phyloP scores from a whole-genome alignment of 1,140 invertebrate species.

The Drosophila mayri region DNA sequence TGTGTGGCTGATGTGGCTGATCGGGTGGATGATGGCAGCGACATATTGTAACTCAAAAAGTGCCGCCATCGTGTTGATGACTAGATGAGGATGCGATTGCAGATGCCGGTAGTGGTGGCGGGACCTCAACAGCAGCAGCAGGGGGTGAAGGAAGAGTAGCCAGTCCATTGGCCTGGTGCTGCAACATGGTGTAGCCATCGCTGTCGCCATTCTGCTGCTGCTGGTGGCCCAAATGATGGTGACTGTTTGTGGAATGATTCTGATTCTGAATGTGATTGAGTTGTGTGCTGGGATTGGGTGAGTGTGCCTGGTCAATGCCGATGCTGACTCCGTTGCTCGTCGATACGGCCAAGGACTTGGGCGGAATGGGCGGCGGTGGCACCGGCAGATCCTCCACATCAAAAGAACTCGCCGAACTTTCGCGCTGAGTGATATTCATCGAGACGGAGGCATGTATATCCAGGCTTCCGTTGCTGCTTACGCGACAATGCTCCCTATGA shows the following conservation, averaged over 20 bases:
- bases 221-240: constrained; percentile 40
- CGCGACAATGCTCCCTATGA: constrained; percentile 76
- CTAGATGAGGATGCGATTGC: constrained; percentile 49
- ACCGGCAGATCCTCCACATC: constrained; percentile 81
- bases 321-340: constrained; percentile 49
- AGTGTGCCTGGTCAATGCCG: constrained; percentile 56
- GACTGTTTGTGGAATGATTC: constrained; percentile 74
- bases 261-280: constrained; percentile 51
- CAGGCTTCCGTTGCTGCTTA: constrained; percentile 75
- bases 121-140: constrained; percentile 47
- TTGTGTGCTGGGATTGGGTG: constrained; percentile 58
- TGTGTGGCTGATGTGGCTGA: constrained; percentile 79
- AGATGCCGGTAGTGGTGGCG: constrained; percentile 20
- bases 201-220: constrained; percentile 59
- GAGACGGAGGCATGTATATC: constrained; percentile 46
- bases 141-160: constrained; percentile 17
- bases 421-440: constrained; percentile 77
- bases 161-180: constrained; percentile 57
- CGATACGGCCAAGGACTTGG: constrained; percentile 72
- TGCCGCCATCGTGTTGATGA: constrained; percentile 79
- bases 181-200: constrained; percentile 54
- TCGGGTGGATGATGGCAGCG: constrained; percentile 83
- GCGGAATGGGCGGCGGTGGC: constrained; percentile 79
- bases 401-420: constrained; percentile 74
- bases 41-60: constrained; percentile 85